These are phyloP conservation scores for Catocala nupta DNA, from an alignment of 2,888 invertebrate species.

Conservation along the genomic window DNA sequence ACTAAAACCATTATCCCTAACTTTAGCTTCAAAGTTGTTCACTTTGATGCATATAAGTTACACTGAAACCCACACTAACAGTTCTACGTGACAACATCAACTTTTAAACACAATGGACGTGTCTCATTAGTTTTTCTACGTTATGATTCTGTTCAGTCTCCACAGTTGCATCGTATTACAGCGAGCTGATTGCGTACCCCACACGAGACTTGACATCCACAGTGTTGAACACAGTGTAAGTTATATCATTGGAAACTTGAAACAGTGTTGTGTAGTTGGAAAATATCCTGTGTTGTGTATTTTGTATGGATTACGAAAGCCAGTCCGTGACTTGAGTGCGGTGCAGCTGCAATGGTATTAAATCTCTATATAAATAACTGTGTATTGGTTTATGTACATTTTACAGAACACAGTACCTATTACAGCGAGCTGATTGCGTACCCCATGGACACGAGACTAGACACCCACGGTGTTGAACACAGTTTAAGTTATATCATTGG, in stretches of 20 bases:
- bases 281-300: constrained; percentile 6
- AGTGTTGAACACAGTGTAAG: constrained; percentile 3
- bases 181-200: constrained; percentile 4
- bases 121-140: constrained; percentile 12
- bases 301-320: constrained; percentile 11
- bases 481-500: background rate
- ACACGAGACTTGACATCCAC: background rate
- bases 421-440: constrained; percentile 3
- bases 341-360: constrained; percentile 18
- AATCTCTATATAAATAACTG: no score
- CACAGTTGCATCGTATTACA: background rate
- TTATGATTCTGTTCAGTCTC: constrained; percentile 4
- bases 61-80: background rate
- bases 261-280: constrained; percentile 6
- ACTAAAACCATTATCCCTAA: no score
- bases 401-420: no score
- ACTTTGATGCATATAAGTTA: no score
- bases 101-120: background rate
- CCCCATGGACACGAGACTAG: background rate
- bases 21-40: no score
- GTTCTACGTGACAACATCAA: background rate
- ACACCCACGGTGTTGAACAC: constrained; percentile 1
- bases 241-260: background rate
- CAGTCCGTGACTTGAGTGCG: constrained; percentile 5
- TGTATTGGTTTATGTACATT: no score